These are phyloP conservation scores for Scaptomyza hsui DNA, from an alignment of 1,140 invertebrate species.

Conservation along the genomic window DNA sequence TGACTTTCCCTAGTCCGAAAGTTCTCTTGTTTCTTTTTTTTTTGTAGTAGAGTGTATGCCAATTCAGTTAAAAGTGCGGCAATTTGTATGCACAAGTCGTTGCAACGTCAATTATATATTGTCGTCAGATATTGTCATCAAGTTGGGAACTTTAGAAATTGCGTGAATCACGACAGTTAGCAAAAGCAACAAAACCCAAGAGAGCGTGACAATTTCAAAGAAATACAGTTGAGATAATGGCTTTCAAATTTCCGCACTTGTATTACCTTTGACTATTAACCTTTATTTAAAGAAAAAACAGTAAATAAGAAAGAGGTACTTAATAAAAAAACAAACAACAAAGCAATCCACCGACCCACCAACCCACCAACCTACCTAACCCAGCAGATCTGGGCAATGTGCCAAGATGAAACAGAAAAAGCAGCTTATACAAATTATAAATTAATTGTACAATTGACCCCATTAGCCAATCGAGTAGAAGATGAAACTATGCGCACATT, in stretches of 20 bases:
- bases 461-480: constrained; percentile 30
- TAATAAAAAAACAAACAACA: background rate
- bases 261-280: background rate
- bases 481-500: constrained; percentile 20
- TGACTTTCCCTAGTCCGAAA: background rate
- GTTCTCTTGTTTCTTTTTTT: too few relatives aligned
- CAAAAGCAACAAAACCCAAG: background rate
- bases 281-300: background rate
- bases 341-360: constrained; percentile 1
- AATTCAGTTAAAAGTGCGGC: constrained; percentile 10
- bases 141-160: constrained; percentile 42
- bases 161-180: constrained; percentile 38
- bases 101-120: constrained; percentile 6
- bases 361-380: background rate
- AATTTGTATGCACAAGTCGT: constrained; percentile 44
- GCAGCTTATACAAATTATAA: constrained; percentile 37
- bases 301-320: background rate
- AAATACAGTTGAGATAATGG: background rate
- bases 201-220: constrained; percentile 15
- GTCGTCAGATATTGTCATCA: constrained; percentile 22
- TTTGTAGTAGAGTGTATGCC: constrained; percentile 6
- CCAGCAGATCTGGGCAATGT: background rate
- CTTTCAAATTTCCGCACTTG: background rate
- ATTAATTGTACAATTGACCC: constrained; percentile 59
- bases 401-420: constrained; percentile 6